Conservation (phyloP, 2,797 vertebrate species). For the Centropyge bicolor region DNA sequence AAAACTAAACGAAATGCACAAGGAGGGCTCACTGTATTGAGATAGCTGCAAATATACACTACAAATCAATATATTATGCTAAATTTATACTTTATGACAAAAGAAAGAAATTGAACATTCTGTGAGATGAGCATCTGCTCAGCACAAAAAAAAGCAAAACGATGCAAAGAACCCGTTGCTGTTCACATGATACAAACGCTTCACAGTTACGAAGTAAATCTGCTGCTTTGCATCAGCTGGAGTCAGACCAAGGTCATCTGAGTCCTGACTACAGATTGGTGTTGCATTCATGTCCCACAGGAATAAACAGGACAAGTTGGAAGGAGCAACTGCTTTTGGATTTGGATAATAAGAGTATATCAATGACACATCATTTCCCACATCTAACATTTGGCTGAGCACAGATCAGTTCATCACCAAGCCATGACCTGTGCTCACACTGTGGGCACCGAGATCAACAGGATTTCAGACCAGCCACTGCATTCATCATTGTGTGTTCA, state of each 20-base stretch:
- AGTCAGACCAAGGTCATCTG: background rate
- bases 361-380: background rate
- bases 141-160: background rate
- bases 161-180: conserved; percentile 13
- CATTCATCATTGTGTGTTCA: background rate
- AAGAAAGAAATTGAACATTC: conserved; percentile 35
- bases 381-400: background rate
- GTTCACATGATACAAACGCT: conserved; percentile 43
- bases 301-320: background rate
- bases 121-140: conserved; percentile 44
- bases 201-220: conserved; percentile 68
- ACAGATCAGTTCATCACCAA: background rate
- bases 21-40: background rate
- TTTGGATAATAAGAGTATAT: background rate
- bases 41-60: conserved; percentile 25
- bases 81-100: background rate
- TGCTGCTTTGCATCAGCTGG: conserved; percentile 36
- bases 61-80: conserved; percentile 54
- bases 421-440: background rate
- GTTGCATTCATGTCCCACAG: conserved; percentile 30
- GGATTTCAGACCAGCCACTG: background rate
- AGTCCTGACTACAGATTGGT: background rate
- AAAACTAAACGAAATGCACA: conserved; percentile 16
- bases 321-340: background rate
- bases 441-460: background rate